Evolutionary conservation across 2,888 invertebrate genomes (phyloP), one percentile per base, ranked within the genome.

Genomic region (Cabera pusaria): DNA sequence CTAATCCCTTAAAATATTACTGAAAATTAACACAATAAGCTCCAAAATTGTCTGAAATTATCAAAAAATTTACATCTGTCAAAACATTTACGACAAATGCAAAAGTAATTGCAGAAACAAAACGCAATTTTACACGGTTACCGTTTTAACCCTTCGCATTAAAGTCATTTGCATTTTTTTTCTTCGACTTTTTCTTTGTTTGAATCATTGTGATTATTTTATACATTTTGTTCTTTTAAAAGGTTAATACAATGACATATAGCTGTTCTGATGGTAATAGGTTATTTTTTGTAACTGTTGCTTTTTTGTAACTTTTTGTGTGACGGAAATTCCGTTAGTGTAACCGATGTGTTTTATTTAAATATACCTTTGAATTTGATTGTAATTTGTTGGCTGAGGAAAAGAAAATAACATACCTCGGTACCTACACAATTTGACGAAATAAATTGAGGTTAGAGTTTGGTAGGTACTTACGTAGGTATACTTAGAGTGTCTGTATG

Each of bases 191-290:
- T 66, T 65, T 56, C 64, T 61, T 68, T 68, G 63, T 77, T 73
- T 61, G 65, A 62, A 63, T 54, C 53, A 52, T 60, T 60, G 62
- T 59, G 59, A 76, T 78, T 77, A 75, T 75, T 77, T 66, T 59
- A 33, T 32, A 18, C 36, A 22, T 37, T 38, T 25, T 25, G 31
- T 36, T 3, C 6, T 33, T 22, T 19, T 24, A 36, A 11, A 37
- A 24, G 5, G 20, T 28, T 68, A 46, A 49, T 54, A 81, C 75
- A 79, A 81, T 72, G 60, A 75, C 75, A 81, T 76, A 77, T 73
- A 72, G 73, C 72, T 65, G 74, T 83, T 83, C 70, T 72, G 62
- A 85, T 85, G 84, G 59, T 76, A 83, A 84, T 82, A 56, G 52
- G 72, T 82, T n/a, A n/a, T n/a, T n/a, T 83, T 80, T 80, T 80